Conservation (phyloP, 2,113 vertebrate genomes). For the Callipepla squamata region DNA sequence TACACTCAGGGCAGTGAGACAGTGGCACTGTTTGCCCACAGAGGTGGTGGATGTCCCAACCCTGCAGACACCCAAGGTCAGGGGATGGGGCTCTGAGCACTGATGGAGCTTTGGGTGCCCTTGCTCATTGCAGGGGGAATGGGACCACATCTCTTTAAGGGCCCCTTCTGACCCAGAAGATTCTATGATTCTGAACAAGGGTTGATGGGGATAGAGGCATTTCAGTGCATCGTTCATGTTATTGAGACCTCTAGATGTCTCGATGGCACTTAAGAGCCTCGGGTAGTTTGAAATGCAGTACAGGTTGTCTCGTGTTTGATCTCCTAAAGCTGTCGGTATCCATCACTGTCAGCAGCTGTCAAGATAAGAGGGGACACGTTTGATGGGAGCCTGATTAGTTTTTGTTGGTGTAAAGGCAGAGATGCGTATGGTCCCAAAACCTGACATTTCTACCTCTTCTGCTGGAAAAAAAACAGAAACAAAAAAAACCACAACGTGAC, state of each 20-base stretch:
- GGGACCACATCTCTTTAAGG: no score
- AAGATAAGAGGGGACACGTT: background rate
- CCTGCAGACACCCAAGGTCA: no score
- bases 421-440: background rate
- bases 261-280: background rate
- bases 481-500: background rate
- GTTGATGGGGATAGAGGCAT: background rate
- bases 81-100: no score
- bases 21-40: no score
- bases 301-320: background rate
- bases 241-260: background rate
- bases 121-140: no score
- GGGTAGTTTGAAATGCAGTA: background rate
- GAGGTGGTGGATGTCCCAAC: no score
- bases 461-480: background rate
- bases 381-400: background rate
- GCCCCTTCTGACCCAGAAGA: no score
- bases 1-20: no score
- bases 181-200: background rate
- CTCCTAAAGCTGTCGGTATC: background rate
- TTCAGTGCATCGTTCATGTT: background rate
- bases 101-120: no score
- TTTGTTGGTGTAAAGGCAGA: background rate
- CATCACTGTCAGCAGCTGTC: constrained; percentile 26
- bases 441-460: background rate